A percentile compares a stretch with the other conserved stretches of the same genome.
Conservation (phyloP, 2,888 invertebrate genomes). For the Blera fallax region DNA sequence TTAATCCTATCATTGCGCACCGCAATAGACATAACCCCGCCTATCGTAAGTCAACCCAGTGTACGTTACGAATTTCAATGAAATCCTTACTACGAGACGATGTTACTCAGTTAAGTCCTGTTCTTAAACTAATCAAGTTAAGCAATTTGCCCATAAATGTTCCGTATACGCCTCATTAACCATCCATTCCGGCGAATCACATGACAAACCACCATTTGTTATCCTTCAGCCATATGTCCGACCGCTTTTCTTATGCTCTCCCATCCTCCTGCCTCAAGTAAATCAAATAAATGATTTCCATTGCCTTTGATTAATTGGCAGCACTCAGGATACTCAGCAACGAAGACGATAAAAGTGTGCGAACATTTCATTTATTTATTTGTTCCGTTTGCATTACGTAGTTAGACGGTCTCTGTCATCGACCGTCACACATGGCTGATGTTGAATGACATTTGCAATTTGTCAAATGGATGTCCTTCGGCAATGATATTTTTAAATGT, state of each 20-base stretch:
- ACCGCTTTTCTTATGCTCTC: neutral
- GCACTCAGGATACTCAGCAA: constrained; percentile 26
- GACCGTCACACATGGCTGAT: constrained; percentile 26
- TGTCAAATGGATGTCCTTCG: constrained; percentile 13
- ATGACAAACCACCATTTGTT: constrained; percentile 59
- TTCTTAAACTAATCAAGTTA: constrained; percentile 42
- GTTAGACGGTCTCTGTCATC: constrained; percentile 26
- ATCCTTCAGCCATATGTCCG: constrained; percentile 31
- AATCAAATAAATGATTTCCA: constrained; percentile 70
- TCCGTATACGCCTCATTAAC: constrained; percentile 56
- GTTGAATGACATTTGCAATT: constrained; percentile 21
- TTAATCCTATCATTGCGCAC: neutral
- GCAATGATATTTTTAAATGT: neutral
- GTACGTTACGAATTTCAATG: neutral
- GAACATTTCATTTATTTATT: constrained; percentile 43
- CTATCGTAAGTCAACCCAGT: neutral
- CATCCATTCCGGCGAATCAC: constrained; percentile 48
- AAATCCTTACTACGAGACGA: neutral
- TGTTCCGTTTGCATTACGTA: constrained; percentile 19
- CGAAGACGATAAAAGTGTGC: constrained; percentile 30
- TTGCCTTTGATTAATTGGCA: constrained; percentile 66
- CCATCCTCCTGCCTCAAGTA: constrained; percentile 21
- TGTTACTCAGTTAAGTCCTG: constrained; percentile 3
- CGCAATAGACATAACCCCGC: neutral
- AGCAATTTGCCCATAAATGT: constrained; percentile 45